Conservation (phyloP, 2,888 invertebrate species). For the Resseliella maxima region DNA sequence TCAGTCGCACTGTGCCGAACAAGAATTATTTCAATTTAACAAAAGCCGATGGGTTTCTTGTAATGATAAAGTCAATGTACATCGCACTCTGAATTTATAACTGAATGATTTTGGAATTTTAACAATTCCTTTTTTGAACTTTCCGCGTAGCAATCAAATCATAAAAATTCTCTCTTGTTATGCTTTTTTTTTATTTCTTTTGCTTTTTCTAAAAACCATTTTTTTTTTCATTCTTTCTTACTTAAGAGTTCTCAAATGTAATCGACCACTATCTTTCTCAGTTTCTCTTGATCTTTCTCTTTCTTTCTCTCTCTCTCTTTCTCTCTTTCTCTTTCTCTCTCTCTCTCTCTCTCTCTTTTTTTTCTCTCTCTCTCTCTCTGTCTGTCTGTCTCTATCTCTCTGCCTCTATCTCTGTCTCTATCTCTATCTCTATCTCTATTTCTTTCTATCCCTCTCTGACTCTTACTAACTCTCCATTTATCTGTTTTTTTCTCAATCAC, state of each 20-base stretch:
- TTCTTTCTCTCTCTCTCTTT: background rate
- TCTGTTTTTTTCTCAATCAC: no score
- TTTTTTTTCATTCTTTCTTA: no score
- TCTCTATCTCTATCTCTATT: no score
- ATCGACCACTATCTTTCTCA: no score
- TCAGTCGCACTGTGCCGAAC: background rate
- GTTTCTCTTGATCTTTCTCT: no score
- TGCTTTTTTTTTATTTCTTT: background rate
- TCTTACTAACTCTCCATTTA: no score
- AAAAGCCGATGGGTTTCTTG: background rate
- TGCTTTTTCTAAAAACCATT: no score
- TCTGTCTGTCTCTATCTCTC: background rate
- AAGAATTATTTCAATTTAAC: conserved; percentile 42
- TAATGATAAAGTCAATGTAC: conserved; percentile 44
- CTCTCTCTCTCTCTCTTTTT: background rate
- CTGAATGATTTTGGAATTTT: conserved; percentile 50
- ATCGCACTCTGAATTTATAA: conserved; percentile 17
- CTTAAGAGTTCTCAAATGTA: no score
- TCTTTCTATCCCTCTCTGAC: no score
- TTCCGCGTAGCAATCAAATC: conserved; percentile 48
- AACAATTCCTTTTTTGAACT: conserved; percentile 48
- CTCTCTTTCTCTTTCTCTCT: background rate
- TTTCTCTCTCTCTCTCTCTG: background rate
- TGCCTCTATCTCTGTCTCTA: background rate
- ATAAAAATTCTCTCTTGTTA: conserved; percentile 9